Evolutionary conservation across 1,140 invertebrate species (phyloP), one percentile per base, ranked within the genome.

Genomic region (Ditylenchus dipsaci): DNA sequence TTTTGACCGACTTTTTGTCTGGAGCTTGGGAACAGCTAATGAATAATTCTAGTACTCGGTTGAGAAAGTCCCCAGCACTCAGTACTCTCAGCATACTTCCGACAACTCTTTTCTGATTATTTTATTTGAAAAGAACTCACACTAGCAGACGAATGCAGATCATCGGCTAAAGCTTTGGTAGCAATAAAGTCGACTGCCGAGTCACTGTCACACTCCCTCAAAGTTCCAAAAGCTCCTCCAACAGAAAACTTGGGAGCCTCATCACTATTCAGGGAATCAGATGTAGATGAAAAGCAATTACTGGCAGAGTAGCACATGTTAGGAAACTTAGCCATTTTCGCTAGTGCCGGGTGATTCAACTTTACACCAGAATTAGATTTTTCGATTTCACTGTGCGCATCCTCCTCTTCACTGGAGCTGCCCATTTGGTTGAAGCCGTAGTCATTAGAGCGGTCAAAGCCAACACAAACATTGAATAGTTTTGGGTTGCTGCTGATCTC

Each of bases 391-490:
- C 29, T n/a, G 23, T 68, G 43, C 63, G 47, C 26, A 42, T 53
- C 66, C 17, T 68, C 66, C 23, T 69, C 67, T 30, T 57, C 42
- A 15, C 19, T 43, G 13, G 13, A 42, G 21, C 66, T 58, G 19
- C 21, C 57, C 21, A 63, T 3, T 33, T 79, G 75, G 38, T 43
- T 72, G 56, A 77, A 58, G 21, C 76, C 76, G 38, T 77, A 78
- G 57, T 77, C 76, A n/a, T 58, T 76, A 15, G 47, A 49, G 8
- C 76, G 77, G 26, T 77, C 76, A 59, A 60, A 77, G 17, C 76
- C 67, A 30, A 77, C 75, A 33, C 74, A 66, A 11, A 77, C 69
- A 26, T 74, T 70, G 49, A 56, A 77, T 19, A 77, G 62, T 42
- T 56, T 56, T 11, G 77, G 76, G n/a, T 45, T n/a, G 26, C 72